phyloP scores from a whole-genome alignment of 2,113 vertebrate species.

The Falcunculus frontatus region DNA sequence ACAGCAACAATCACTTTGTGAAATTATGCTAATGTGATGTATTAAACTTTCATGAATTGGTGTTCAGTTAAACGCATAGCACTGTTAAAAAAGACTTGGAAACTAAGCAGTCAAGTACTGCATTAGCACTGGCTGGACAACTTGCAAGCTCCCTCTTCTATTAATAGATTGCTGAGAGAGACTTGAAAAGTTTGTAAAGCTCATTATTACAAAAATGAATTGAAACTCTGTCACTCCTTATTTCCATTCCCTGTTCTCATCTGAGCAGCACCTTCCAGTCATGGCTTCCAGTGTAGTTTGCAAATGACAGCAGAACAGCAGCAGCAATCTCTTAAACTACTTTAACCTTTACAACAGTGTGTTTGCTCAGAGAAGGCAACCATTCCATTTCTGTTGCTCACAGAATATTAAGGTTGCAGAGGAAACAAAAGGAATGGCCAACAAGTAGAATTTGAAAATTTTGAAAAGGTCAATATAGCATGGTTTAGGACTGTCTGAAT shows the following conservation, averaged over 20 bases:
- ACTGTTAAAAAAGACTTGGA: neutral
- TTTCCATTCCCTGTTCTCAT: neutral
- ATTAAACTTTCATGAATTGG: neutral
- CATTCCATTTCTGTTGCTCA: neutral
- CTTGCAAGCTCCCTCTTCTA: neutral
- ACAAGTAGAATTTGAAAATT: neutral
- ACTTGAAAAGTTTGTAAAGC: neutral
- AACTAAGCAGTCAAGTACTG: neutral
- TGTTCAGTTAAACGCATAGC: neutral
- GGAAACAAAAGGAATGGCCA: conserved; percentile 4
- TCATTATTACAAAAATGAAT: neutral
- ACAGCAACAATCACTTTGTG: neutral
- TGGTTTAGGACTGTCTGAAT: neutral
- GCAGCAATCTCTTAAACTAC: neutral
- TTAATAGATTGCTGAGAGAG: neutral
- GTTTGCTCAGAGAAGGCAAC: neutral
- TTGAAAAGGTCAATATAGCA: conserved; percentile 31
- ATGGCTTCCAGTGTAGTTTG: neutral
- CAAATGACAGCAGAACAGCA: neutral
- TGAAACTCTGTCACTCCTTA: neutral
- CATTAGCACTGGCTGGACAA: neutral
- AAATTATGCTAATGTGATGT: neutral
- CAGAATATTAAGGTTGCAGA: neutral
- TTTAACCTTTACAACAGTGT: conserved; percentile 43
- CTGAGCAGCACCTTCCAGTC: neutral